Evolutionary conservation across 2,797 vertebrate species (phyloP), one percentile per base, ranked within the genome.

Genomic region (Acestrorhynchus altus): DNA sequence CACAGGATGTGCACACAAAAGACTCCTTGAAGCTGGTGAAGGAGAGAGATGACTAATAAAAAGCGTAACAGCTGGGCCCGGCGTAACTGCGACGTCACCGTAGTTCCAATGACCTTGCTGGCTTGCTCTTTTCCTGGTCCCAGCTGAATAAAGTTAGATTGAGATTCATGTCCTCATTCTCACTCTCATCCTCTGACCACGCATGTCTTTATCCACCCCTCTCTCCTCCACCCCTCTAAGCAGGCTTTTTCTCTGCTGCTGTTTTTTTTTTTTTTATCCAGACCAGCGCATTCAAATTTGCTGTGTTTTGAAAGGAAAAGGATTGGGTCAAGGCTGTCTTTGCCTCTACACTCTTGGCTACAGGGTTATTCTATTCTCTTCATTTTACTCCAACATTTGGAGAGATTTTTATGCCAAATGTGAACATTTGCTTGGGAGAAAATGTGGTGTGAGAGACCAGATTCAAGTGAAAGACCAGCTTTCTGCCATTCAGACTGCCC

Each of bases 81-180:
- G 60, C 47, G 13, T 40, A 60, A 54, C 42, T n/a, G 42, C 26
- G 49, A 56, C 72, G 13, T 60, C 72, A 73, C 22, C 15, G 31
- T 10, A 47, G 47, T 51, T 74, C 72, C 46, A 46, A 64, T n/a
- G 72, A 71, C 80, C 76, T 82, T 81, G 75, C 71, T 52, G 46
- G 79, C 74, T 63, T 73, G 65, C 65, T 78, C 80, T 74, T 79
- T 59, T 65, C 59, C 60, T 18, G 60, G 39, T 77, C 80, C 83
- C 83, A 51, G 74, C 40, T 67, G 71, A 84, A 80, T 65, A 67
- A 67, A 72, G 74, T 72, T 67, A 74, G 80, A 84, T 74, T 77
- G 77, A 79, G 80, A 82, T 77, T 74, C 74, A 64, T 80, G 74
- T 67, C 47, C 71, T 74, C 70, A 66, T 63, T 75, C 71, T 73